A percentile compares a stretch with the other conserved stretches of the same genome.
These are phyloP conservation scores for Sceloporus tristichus DNA, from an alignment of 2,113 vertebrate species.

Conservation along the genomic window DNA sequence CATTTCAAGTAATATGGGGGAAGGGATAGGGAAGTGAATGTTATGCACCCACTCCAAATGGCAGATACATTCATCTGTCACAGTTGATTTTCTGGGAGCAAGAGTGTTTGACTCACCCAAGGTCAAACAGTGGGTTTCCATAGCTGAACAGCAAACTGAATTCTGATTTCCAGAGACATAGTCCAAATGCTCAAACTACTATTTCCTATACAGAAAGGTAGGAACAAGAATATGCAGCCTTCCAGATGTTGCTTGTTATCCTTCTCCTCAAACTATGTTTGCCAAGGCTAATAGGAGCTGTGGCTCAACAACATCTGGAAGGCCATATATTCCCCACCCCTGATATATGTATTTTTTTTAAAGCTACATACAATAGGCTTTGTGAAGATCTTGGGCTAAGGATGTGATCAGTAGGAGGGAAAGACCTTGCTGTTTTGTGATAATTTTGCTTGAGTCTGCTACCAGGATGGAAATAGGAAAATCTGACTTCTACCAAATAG, in stretches of 20 bases:
- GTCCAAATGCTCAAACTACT: too few relatives aligned
- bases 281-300: too few relatives aligned
- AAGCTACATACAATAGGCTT: neutral
- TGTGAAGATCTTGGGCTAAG: neutral
- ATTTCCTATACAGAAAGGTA: neutral
- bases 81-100: neutral
- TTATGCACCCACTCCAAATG: neutral
- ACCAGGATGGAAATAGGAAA: too few relatives aligned
- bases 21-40: neutral
- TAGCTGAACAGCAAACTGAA: too few relatives aligned
- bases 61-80: neutral
- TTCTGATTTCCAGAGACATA: too few relatives aligned
- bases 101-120: too few relatives aligned
- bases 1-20: conserved; percentile 9
- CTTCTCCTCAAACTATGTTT: neutral
- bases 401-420: neutral
- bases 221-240: neutral
- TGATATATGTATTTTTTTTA: too few relatives aligned
- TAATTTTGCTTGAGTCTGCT: too few relatives aligned
- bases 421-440: too few relatives aligned
- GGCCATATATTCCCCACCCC: too few relatives aligned
- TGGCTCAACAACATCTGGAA: too few relatives aligned
- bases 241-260: neutral
- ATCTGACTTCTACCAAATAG: neutral
- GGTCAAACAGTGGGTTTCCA: too few relatives aligned